Percentiles rank a stretch among this genome's conserved stretches.
phyloP scores from a whole-genome alignment of 2,113 vertebrate species.

The Sylvilagus bachmani region DNA sequence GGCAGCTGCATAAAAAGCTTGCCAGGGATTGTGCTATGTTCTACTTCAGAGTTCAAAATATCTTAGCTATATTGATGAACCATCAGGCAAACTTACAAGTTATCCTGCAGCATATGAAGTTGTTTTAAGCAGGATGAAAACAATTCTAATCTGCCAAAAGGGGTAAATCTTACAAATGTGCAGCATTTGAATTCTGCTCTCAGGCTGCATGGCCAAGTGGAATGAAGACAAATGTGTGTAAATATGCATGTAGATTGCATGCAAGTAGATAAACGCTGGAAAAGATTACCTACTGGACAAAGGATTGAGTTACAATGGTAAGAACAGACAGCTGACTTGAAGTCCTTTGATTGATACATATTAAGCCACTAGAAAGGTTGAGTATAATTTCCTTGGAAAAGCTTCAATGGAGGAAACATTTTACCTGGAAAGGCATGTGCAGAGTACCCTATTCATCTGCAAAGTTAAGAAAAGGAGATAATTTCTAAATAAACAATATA shows the following conservation, averaged over 20 bases:
- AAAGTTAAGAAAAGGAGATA: neutral
- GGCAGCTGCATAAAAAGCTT: neutral
- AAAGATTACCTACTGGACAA: neutral
- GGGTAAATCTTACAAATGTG: neutral
- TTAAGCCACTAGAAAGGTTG: neutral
- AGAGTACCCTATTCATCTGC: neutral
- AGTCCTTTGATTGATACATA: constrained; percentile 55
- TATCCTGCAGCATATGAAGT: neutral
- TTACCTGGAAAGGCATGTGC: neutral
- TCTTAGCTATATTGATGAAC: neutral
- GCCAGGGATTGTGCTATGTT: too few relatives aligned
- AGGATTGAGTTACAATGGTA: neutral
- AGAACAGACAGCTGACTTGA: constrained; percentile 10
- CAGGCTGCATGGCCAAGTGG: neutral
- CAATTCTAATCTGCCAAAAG: neutral
- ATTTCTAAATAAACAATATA: constrained; percentile 12
- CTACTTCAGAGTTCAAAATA: constrained; percentile 1
- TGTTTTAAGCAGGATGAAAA: neutral
- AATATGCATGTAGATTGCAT: neutral
- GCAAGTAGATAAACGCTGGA: neutral
- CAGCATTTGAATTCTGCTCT: neutral
- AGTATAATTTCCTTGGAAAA: neutral
- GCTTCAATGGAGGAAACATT: neutral
- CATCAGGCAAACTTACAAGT: neutral
- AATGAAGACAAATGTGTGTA: neutral